phyloP scores from a whole-genome alignment of 2,888 invertebrate genomes.

The Orchestes rusci region DNA sequence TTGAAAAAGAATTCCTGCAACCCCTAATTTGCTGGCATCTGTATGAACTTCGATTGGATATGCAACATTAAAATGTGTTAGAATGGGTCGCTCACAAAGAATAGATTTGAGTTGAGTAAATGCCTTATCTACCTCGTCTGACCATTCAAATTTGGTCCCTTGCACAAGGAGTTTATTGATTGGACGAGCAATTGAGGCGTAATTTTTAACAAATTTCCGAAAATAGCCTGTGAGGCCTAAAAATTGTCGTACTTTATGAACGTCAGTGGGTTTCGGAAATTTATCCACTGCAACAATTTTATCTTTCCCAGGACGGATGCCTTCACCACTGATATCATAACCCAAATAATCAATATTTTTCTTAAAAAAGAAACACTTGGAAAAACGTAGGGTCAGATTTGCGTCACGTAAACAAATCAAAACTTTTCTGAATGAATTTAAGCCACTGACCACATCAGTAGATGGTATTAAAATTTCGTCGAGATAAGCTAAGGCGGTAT shows the following conservation, averaged over 20 bases:
- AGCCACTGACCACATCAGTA: constrained; percentile 11
- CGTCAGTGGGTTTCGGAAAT: constrained; percentile 6
- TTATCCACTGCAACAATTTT: constrained; percentile 6
- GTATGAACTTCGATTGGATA: neutral
- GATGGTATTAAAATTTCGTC: constrained; percentile 21
- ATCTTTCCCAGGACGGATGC: constrained; percentile 1
- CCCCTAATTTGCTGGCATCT: neutral
- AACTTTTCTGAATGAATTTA: constrained; percentile 9
- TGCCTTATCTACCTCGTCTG: neutral
- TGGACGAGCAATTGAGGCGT: no score
- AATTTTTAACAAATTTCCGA: neutral
- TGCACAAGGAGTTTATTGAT: no score
- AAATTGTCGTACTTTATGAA: no score
- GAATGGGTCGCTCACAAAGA: neutral
- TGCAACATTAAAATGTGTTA: neutral
- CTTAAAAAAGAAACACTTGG: constrained; percentile 19
- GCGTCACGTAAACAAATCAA: constrained; percentile 7
- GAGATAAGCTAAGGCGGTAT: constrained; percentile 2
- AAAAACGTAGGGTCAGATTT: constrained; percentile 15
- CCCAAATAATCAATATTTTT: constrained; percentile 29
- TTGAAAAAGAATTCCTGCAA: neutral
- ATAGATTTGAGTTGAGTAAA: constrained; percentile 1
- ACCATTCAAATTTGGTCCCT: neutral
- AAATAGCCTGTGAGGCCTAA: no score
- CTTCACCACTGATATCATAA: constrained; percentile 2